These are phyloP conservation scores for Nixonia krombeini DNA, from an alignment of 1,140 invertebrate genomes.

Conservation along the genomic window DNA sequence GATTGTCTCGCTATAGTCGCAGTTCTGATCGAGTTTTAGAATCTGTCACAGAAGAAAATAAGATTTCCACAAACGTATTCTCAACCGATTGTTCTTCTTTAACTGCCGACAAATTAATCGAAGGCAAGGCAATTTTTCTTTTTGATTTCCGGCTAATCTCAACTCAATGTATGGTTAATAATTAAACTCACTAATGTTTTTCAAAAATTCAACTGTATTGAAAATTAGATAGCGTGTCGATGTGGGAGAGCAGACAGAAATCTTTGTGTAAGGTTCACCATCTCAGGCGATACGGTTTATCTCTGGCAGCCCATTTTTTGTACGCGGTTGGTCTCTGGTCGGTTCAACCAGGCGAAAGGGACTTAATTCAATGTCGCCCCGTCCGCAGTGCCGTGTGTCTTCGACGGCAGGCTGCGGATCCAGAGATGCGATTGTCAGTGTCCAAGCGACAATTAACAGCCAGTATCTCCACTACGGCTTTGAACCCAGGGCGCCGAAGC, in stretches of 20 bases:
- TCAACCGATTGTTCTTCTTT: not conserved
- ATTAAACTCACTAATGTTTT: not conserved
- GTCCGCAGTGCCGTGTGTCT: conserved; percentile 64
- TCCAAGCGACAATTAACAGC: conserved; percentile 65
- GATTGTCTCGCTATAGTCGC: too few relatives aligned
- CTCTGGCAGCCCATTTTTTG: conserved; percentile 66
- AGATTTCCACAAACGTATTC: conserved; percentile 7
- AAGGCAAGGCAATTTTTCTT: conserved; percentile 25
- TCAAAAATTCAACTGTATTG: not conserved
- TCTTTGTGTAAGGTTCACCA: conserved; percentile 41
- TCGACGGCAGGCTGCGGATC: conserved; percentile 52
- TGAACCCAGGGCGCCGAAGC: conserved; percentile 35
- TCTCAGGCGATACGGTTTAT: conserved; percentile 65
- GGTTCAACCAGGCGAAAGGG: conserved; percentile 65
- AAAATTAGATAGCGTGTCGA: conserved; percentile 40
- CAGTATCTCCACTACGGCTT: conserved; percentile 63
- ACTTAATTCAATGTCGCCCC: conserved; percentile 62
- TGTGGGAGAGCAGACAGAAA: conserved; percentile 56
- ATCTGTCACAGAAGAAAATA: not conserved
- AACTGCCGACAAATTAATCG: conserved; percentile 50
- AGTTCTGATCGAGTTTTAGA: too few relatives aligned
- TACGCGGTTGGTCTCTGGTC: conserved; percentile 71
- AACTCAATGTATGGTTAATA: too few relatives aligned
- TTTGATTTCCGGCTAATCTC: not conserved
- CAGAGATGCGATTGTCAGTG: conserved; percentile 62